Conservation (phyloP, 2,888 invertebrate genomes). For the Nomada ferruginata region DNA sequence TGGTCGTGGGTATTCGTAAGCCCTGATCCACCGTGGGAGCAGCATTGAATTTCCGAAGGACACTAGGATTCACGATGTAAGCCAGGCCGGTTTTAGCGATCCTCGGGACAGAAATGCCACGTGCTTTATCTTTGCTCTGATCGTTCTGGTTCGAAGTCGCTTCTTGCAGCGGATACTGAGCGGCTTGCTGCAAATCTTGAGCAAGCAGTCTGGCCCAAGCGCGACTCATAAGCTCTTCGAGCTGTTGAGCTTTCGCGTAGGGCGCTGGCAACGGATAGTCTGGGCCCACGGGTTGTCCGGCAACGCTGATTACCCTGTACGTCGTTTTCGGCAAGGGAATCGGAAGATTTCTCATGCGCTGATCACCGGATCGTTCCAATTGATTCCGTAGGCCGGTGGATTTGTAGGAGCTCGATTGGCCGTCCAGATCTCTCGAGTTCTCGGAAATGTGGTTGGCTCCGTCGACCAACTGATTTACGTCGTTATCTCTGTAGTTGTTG, state of each 20-base stretch:
- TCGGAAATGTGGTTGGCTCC: slow-evolving; percentile 77
- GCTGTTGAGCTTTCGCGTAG: slow-evolving; percentile 75
- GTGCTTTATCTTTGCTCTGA: slow-evolving; percentile 54
- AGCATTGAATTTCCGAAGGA: slow-evolving; percentile 64
- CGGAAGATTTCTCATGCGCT: slow-evolving; percentile 60
- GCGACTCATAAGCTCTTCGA: slow-evolving; percentile 79
- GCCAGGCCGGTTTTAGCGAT: slow-evolving; percentile 76
- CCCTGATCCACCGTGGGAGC: slow-evolving; percentile 51
- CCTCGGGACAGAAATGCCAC: slow-evolving; percentile 52
- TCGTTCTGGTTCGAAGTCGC: slow-evolving; percentile 45
- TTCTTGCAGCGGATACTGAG: slow-evolving; percentile 39
- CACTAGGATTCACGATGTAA: slow-evolving; percentile 75
- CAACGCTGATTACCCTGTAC: slow-evolving; percentile 77
- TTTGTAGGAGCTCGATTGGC: slow-evolving; percentile 77
- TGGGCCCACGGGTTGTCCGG: slow-evolving; percentile 73
- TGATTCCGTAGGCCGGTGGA: slow-evolving; percentile 73
- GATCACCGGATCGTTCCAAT: slow-evolving; percentile 69
- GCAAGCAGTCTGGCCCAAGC: slow-evolving; percentile 74
- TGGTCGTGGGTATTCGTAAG: slow-evolving; percentile 43
- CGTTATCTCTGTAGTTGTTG: slow-evolving; percentile 70
- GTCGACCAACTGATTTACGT: slow-evolving; percentile 74
- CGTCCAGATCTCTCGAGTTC: slow-evolving; percentile 76
- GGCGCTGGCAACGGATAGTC: slow-evolving; percentile 73
- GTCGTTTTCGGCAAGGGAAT: slow-evolving; percentile 67
- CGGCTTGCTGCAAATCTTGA: slow-evolving; percentile 69